Base-by-base conservation (phyloP, 2,113 vertebrate species). In the Callocephalon fimbriatum region DNA sequence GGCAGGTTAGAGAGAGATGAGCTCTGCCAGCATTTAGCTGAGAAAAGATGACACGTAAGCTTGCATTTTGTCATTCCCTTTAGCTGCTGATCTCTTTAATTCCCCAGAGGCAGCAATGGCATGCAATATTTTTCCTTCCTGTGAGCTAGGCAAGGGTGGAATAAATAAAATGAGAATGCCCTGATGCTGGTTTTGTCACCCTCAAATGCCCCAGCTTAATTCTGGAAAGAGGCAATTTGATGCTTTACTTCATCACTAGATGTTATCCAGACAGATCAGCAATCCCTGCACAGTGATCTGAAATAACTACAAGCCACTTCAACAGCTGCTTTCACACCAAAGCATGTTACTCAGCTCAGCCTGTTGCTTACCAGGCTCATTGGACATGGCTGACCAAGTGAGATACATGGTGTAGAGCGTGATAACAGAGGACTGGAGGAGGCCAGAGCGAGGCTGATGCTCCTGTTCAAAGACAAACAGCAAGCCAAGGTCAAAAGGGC, bases 371-470 rank as follows among this genome's bases (percentile, higher is more conserved):
- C 99, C 99, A 71, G 99, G 99, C 92, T 99, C 99, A 6, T 99
- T 99, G 83, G 98, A 99, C 98, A 99, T 99, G 84, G 99, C 99
- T 51, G 99, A 99, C 99, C 99, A 99, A 4, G 99, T 99, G 90
- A 99, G 98, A 88, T 99, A 99, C 97, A 99, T 98, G 85, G 99
- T 99, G 91, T 99, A 99, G 42, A 99, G 93, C 1, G 99, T 99
- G 96, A 99, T 99, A 89, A 99, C 45, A 27, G 99, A 99, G 19
- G 99, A 99, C 98, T 99, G 99, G 2, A 99, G 98, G 35, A 99
- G 99, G 91, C 99, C 99, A 26, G 99, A 99, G 37, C 61, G 97
- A 54, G 99, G 97, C 56, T 99, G 98, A 90, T 97, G 92, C 71
- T 99, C 99, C 99, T 99, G 76, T 38, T 51, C 27, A 96, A 73